phyloP scores from a whole-genome alignment of 2,113 vertebrate species.

The Lepus timidus region DNA sequence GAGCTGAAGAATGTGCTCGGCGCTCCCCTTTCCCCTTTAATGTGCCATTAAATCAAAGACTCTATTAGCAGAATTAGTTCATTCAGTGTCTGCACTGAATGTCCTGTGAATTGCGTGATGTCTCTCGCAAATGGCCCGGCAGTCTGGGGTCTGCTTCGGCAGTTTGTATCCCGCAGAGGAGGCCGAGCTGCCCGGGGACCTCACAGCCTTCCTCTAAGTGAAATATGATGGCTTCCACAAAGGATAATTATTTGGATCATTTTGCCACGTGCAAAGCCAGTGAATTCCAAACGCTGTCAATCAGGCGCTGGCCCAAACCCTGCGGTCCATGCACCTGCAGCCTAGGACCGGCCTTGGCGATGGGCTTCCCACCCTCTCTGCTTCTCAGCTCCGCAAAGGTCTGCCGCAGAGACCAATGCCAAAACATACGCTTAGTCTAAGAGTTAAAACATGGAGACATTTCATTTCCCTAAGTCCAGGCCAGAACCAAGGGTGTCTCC shows the following conservation, averaged over 20 bases:
- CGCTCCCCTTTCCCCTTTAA: conserved; percentile 78
- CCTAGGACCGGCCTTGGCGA: not conserved
- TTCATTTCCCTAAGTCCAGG: not conserved
- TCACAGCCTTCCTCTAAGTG: conserved; percentile 59
- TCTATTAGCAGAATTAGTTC: conserved; percentile 84
- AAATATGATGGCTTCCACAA: conserved; percentile 76
- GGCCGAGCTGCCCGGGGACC: conserved; percentile 57
- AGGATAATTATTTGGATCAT: conserved; percentile 79
- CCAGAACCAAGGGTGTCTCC: not conserved
- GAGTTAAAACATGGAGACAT: conserved; percentile 45
- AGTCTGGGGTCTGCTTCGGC: conserved; percentile 79
- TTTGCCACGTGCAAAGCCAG: conserved; percentile 68
- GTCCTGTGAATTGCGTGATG: conserved; percentile 76
- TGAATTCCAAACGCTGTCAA: conserved; percentile 68
- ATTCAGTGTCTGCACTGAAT: conserved; percentile 71
- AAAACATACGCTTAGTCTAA: not conserved
- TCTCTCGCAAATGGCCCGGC: conserved; percentile 76
- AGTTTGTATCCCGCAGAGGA: conserved; percentile 79
- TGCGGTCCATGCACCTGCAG: conserved; percentile 76
- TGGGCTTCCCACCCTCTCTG: not conserved
- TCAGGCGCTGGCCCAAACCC: conserved; percentile 50
- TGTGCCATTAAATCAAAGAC: conserved; percentile 84
- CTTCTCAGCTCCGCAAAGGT: not conserved
- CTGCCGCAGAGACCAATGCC: not conserved
- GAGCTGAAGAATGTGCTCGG: conserved; percentile 72